These are phyloP conservation scores for Halcyon smyrnensis DNA, from an alignment of 2,797 vertebrate species.

Conservation along the genomic window DNA sequence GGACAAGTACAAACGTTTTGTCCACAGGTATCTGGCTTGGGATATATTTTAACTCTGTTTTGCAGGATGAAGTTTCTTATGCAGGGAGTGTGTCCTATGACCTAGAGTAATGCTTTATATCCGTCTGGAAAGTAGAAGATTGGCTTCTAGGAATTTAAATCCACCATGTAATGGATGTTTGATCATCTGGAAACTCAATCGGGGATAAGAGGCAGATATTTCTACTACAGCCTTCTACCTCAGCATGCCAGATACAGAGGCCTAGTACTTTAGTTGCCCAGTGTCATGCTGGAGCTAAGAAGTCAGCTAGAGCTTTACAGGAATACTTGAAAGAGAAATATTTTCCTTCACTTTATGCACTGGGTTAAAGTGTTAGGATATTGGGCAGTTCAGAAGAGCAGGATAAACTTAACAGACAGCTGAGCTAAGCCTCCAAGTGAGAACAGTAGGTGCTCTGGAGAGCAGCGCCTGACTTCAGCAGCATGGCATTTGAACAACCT, in stretches of 20 bases:
- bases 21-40: background rate
- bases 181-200: background rate
- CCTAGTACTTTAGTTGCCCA: background rate
- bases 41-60: background rate
- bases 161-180: background rate
- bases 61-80: background rate
- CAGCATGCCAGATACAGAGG: background rate
- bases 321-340: background rate
- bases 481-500: background rate
- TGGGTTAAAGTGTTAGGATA: background rate
- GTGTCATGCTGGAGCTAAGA: background rate
- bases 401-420: background rate
- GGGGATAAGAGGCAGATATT: background rate
- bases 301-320: background rate
- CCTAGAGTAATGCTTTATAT: background rate
- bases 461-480: background rate
- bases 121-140: background rate
- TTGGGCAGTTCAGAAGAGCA: background rate
- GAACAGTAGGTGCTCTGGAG: background rate
- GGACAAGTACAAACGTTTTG: background rate
- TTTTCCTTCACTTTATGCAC: background rate
- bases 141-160: background rate
- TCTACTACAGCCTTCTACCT: background rate
- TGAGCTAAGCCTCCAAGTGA: background rate
- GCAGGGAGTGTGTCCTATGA: background rate